Evolutionary conservation across 2,113 vertebrate genomes (phyloP).

Genomic region (Regulus satrapa): DNA sequence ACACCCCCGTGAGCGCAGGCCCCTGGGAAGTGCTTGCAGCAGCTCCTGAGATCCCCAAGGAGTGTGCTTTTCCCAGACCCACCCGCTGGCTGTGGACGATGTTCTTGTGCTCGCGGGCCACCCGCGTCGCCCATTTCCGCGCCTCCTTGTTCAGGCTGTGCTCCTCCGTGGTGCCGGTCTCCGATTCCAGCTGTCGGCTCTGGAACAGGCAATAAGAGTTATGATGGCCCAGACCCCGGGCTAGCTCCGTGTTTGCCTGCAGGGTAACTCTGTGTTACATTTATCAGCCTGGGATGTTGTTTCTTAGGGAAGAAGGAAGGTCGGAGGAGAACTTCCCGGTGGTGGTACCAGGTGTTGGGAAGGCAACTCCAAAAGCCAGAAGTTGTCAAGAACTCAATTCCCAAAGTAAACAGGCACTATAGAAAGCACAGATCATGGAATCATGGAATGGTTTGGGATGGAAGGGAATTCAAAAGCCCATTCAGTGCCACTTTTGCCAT

Average conservation of each 20-base stretch:
- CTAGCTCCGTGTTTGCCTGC: neutral
- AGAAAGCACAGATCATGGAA: neutral
- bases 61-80: neutral
- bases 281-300: neutral
- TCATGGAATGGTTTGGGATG: neutral
- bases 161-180: conserved; percentile 93
- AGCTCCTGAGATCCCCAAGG: neutral
- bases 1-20: neutral
- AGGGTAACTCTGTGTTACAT: accelerated
- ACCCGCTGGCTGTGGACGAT: conserved; percentile 92
- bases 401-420: neutral
- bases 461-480: neutral
- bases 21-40: neutral
- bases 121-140: conserved; percentile 93
- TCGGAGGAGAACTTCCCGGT: neutral
- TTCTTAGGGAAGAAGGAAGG: neutral
- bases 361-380: neutral
- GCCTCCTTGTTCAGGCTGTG: conserved; percentile 99
- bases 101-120: conserved; percentile 94
- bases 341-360: neutral
- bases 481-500: too few relatives aligned
- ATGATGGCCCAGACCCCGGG: accelerated
- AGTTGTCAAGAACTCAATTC: neutral
- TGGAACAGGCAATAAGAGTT: too few relatives aligned
- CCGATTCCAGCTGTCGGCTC: conserved; percentile 94